Conservation (phyloP, 2,888 invertebrate genomes). For the Rhaphigaster nebulosa region DNA sequence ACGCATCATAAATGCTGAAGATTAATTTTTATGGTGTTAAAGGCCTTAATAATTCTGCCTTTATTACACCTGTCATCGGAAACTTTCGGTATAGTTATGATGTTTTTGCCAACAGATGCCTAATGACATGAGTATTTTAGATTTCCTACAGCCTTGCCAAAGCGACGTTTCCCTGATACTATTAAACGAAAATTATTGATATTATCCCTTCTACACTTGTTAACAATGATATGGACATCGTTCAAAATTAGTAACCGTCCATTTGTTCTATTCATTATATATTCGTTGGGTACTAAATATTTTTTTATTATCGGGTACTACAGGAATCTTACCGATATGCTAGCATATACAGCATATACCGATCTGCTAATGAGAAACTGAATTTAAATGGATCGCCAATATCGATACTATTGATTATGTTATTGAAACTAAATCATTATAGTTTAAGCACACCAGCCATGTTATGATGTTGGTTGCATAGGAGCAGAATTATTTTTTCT, state of each 20-base stretch:
- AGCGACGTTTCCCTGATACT: not conserved
- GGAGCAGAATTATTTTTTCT: no score
- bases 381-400: no score
- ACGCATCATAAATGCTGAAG: not conserved
- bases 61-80: constrained; percentile 1
- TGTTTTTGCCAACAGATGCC: constrained; percentile 24
- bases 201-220: not conserved
- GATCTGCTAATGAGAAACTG: no score
- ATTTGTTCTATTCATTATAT: not conserved
- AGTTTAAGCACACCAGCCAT: no score
- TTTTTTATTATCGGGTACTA: no score
- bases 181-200: not conserved
- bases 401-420: no score
- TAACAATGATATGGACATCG: not conserved
- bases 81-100: not conserved
- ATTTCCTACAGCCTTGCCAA: not conserved
- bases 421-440: no score
- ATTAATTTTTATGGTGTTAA: not conserved
- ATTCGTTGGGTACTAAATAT: no score
- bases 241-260: not conserved
- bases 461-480: no score
- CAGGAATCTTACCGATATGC: no score
- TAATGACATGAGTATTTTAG: not conserved
- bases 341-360: no score
- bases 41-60: not conserved